Conservation (phyloP, 2,888 invertebrate species). For the Gerris lacustris region DNA sequence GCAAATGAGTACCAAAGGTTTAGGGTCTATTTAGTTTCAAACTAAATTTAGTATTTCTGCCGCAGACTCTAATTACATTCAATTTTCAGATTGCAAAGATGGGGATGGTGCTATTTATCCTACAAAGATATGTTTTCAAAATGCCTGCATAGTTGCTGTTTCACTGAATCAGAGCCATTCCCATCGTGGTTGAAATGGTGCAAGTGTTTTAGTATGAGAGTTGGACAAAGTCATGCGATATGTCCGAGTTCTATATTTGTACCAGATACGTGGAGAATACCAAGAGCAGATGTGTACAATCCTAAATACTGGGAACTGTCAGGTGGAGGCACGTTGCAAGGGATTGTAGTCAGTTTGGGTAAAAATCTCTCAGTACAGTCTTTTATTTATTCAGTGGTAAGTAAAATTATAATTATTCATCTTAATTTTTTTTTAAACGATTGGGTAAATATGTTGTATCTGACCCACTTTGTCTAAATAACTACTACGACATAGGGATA, state of each 20-base stretch:
- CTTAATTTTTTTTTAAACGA: too few relatives aligned
- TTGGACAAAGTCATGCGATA: neutral
- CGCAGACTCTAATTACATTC: neutral
- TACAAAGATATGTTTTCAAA: neutral
- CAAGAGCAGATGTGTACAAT: neutral
- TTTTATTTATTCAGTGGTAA: too few relatives aligned
- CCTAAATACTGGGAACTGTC: neutral
- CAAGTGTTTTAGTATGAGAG: neutral
- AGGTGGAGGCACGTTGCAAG: neutral
- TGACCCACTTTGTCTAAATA: too few relatives aligned
- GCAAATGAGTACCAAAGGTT: too few relatives aligned
- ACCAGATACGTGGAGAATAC: neutral
- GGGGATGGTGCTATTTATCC: neutral
- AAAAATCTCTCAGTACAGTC: too few relatives aligned
- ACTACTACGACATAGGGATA: too few relatives aligned
- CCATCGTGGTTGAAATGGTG: neutral
- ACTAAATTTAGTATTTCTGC: too few relatives aligned
- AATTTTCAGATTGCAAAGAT: neutral
- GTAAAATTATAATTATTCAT: too few relatives aligned
- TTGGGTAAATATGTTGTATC: too few relatives aligned
- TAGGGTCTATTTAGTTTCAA: too few relatives aligned
- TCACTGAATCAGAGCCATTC: neutral
- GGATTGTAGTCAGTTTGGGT: neutral
- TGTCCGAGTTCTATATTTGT: neutral
- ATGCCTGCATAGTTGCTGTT: neutral